These are phyloP conservation scores for Umimayanthus kanabou DNA, from an alignment of 92 coral and sea anemone genomes.

Conservation along the genomic window DNA sequence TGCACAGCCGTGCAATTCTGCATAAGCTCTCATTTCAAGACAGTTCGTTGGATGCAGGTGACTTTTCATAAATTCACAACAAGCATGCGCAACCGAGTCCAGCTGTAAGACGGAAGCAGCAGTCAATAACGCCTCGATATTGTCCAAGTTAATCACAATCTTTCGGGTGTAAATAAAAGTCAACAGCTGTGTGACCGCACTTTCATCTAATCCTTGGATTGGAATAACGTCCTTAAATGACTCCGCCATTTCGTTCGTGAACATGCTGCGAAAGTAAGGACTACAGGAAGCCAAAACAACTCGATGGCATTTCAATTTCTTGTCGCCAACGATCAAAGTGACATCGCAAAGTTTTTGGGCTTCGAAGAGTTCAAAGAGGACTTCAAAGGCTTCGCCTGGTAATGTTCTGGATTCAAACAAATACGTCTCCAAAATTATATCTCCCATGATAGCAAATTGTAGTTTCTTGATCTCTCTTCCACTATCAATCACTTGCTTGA, in stretches of 20 bases:
- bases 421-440: conserved; percentile 72
- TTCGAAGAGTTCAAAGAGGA: conserved; percentile 73
- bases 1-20: conserved; percentile 87
- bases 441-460: conserved; percentile 60
- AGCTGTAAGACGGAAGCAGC: conserved; percentile 93
- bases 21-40: conserved; percentile 91
- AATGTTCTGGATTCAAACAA: conserved; percentile 72
- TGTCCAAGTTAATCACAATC: conserved; percentile 81
- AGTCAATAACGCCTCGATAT: conserved; percentile 85
- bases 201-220: conserved; percentile 88
- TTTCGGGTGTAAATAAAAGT: conserved; percentile 89
- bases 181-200: conserved; percentile 79
- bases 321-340: conserved; percentile 76
- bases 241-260: conserved; percentile 91
- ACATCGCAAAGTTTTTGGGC: conserved; percentile 92
- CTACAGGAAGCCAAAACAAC: conserved; percentile 93
- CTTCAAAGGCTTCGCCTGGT: conserved; percentile 74
- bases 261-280: conserved; percentile 96
- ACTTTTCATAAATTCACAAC: conserved; percentile 91
- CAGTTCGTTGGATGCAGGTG: conserved; percentile 93
- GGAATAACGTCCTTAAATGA: conserved; percentile 72
- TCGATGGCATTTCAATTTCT: conserved; percentile 86
- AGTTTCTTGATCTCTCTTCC: not conserved
- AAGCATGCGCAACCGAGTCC: conserved; percentile 89
- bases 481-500: not conserved